These are phyloP conservation scores for Drosophila sturtevanti DNA, from an alignment of 1,140 invertebrate species.

Conservation along the genomic window DNA sequence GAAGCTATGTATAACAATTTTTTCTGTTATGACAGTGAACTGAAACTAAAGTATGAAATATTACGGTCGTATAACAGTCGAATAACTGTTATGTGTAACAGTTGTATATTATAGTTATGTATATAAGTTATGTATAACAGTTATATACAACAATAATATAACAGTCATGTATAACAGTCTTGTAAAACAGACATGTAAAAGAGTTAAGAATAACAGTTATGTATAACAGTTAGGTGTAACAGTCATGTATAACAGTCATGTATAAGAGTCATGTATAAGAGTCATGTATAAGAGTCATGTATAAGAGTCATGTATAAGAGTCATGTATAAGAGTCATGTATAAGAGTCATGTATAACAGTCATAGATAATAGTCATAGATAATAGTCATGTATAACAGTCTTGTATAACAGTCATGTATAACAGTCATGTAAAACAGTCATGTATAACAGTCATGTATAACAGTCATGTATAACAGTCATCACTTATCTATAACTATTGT, in stretches of 20 bases:
- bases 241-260: neutral
- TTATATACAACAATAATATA: neutral
- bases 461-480: neutral
- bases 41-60: too few species aligned
- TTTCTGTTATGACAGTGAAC: too few species aligned
- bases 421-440: neutral
- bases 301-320: neutral
- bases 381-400: neutral
- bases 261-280: neutral
- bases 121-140: neutral
- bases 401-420: neutral
- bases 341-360: neutral
- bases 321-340: neutral
- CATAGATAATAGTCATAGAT: too few species aligned
- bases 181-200: neutral
- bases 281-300: neutral
- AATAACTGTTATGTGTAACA: neutral
- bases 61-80: neutral
- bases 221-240: neutral
- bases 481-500: neutral
- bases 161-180: neutral
- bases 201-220: neutral
- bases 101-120: neutral
- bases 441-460: neutral
- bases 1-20: neutral